A percentile compares a stretch with the other conserved stretches of the same genome.
phyloP scores from a whole-genome alignment of 1,140 invertebrate species.

The Megathymus violae region DNA sequence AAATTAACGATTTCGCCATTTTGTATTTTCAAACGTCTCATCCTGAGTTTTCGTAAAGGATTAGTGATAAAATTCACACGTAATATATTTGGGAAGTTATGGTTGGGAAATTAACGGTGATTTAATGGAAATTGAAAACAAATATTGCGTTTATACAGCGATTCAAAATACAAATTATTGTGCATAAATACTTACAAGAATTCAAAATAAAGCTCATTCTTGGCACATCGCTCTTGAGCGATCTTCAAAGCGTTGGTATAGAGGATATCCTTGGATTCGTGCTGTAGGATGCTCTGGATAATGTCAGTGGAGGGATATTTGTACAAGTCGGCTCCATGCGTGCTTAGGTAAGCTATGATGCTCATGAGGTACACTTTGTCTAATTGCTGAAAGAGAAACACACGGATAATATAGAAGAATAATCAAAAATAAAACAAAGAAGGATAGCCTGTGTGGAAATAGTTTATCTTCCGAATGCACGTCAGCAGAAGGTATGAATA shows the following conservation, averaged over 20 bases:
- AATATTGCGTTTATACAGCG: neutral
- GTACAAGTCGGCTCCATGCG: conserved; percentile 65
- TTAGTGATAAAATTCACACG: neutral
- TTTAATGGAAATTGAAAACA: too few species aligned
- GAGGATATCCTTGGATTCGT: conserved; percentile 63
- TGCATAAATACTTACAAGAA: conserved; percentile 71
- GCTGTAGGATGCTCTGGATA: conserved; percentile 70
- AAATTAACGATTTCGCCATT: too few species aligned
- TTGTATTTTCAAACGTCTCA: too few species aligned
- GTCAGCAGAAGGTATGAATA: too few species aligned
- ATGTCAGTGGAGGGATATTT: conserved; percentile 68
- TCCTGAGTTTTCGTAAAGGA: too few species aligned
- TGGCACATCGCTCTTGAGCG: conserved; percentile 54
- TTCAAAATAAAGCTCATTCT: conserved; percentile 76
- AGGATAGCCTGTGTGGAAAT: too few species aligned
- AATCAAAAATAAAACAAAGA: too few species aligned
- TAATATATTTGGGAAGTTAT: neutral
- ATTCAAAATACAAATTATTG: neutral
- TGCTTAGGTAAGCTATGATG: conserved; percentile 61
- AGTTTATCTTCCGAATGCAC: too few species aligned
- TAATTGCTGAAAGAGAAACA: conserved; percentile 56
- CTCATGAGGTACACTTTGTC: conserved; percentile 54
- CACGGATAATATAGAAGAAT: too few species aligned
- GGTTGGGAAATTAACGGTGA: too few species aligned
- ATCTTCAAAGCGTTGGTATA: conserved; percentile 60